phyloP scores from a whole-genome alignment of 2,888 invertebrate genomes.

The Fissipunctia ypsillon region DNA sequence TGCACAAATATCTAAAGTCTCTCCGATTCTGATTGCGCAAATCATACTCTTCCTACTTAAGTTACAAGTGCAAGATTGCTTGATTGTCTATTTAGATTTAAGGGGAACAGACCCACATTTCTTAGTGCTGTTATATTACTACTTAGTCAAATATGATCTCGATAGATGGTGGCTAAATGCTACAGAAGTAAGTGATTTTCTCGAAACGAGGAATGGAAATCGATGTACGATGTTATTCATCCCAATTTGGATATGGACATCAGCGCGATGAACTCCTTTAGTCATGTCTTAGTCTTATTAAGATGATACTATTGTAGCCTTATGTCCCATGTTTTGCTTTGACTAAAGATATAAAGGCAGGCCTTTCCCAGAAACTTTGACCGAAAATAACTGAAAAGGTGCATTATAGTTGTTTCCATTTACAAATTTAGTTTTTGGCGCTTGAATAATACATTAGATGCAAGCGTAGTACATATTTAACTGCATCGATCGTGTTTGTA shows the following conservation, averaged over 20 bases:
- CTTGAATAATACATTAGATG: slow-evolving; percentile 1
- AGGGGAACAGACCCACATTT: background rate
- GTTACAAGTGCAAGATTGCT: slow-evolving; percentile 13
- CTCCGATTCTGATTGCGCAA: slow-evolving; percentile 9
- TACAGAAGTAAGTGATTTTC: slow-evolving; percentile 1
- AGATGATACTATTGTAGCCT: slow-evolving; percentile 2
- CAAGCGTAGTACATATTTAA: slow-evolving; percentile 10
- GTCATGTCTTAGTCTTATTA: slow-evolving; percentile 9
- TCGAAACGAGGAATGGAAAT: background rate
- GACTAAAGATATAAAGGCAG: background rate
- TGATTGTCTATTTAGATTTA: background rate
- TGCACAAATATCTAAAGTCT: slow-evolving; percentile 3
- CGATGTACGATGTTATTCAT: slow-evolving; percentile 3
- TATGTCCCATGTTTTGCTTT: background rate
- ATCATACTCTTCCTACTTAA: slow-evolving; percentile 7
- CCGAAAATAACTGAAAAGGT: background rate
- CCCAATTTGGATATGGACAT: background rate
- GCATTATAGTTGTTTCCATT: background rate
- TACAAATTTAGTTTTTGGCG: background rate
- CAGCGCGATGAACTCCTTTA: background rate
- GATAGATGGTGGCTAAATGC: background rate
- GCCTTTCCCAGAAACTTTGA: background rate
- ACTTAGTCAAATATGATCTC: slow-evolving; percentile 17
- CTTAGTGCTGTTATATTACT: slow-evolving; percentile 21
- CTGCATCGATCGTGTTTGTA: slow-evolving; percentile 16